Evolutionary conservation across 2,888 invertebrate genomes (phyloP).

Genomic region (Metalampra italica): DNA sequence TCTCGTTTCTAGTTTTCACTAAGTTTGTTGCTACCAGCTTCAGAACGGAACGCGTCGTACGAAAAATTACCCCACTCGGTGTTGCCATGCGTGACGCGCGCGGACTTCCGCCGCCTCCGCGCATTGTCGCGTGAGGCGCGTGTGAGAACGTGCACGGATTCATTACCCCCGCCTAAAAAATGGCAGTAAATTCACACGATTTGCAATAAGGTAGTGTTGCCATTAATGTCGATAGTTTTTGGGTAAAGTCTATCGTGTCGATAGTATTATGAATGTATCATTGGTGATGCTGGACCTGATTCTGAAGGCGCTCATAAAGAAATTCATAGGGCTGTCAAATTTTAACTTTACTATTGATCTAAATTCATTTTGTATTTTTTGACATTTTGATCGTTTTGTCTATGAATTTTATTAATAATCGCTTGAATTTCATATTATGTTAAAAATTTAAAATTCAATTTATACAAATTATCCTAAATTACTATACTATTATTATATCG

Average conservation of each 20-base stretch:
- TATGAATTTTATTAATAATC: too few species aligned
- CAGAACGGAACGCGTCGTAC: background rate
- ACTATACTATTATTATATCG: too few species aligned
- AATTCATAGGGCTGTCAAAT: too few species aligned
- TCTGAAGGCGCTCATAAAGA: too few species aligned
- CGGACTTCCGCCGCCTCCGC: constrained; percentile 27
- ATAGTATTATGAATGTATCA: too few species aligned
- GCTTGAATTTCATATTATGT: too few species aligned
- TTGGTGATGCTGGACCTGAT: too few species aligned
- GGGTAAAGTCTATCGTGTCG: background rate
- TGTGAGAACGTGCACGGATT: constrained; percentile 3
- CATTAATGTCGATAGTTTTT: background rate
- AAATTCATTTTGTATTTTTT: too few species aligned
- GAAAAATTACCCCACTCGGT: constrained; percentile 12
- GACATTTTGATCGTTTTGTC: too few species aligned
- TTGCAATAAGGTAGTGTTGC: background rate
- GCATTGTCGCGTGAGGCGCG: constrained; percentile 25
- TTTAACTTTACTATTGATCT: too few species aligned
- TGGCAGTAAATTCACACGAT: background rate
- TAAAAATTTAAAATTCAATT: too few species aligned
- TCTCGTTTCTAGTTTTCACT: background rate
- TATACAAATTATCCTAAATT: too few species aligned
- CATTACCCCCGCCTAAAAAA: background rate
- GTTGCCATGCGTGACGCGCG: constrained; percentile 30
- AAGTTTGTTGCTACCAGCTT: background rate